Conservation (phyloP, 2,797 vertebrate genomes). For the Sebastes variabilis region DNA sequence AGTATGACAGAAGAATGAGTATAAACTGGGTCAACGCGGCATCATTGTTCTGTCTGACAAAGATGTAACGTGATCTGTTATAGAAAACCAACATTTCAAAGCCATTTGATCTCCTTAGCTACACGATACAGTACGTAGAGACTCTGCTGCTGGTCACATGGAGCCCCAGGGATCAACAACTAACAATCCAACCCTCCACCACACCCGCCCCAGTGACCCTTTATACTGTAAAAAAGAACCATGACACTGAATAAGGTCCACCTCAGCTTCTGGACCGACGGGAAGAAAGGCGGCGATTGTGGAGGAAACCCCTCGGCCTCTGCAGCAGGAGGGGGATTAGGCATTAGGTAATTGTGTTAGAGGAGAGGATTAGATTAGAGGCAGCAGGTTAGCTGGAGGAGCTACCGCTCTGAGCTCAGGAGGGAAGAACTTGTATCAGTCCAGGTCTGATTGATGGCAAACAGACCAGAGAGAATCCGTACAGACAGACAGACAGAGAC, state of each 20-base stretch:
- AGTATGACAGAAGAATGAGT: neutral
- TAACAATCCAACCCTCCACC: neutral
- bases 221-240: slow-evolving; percentile 26
- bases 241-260: neutral
- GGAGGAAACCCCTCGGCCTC: slow-evolving; percentile 43
- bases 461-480: neutral
- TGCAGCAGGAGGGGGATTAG: slow-evolving; percentile 60
- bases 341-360: slow-evolving; percentile 75
- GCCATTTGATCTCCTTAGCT: slow-evolving; percentile 9
- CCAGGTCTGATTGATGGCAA: neutral
- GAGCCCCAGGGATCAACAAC: slow-evolving; percentile 24
- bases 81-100: slow-evolving; percentile 3
- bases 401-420: slow-evolving; percentile 3
- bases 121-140: neutral
- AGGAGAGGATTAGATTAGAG: slow-evolving; percentile 73
- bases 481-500: neutral
- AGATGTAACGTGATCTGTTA: slow-evolving; percentile 12
- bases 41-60: neutral
- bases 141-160: neutral
- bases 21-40: neutral
- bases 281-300: slow-evolving; percentile 47
- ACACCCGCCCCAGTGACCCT: neutral
- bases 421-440: neutral
- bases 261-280: neutral
- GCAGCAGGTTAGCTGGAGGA: slow-evolving; percentile 12